These are phyloP conservation scores for Phrynosoma platyrhinos DNA, from an alignment of 2,113 vertebrate species.

Conservation along the genomic window DNA sequence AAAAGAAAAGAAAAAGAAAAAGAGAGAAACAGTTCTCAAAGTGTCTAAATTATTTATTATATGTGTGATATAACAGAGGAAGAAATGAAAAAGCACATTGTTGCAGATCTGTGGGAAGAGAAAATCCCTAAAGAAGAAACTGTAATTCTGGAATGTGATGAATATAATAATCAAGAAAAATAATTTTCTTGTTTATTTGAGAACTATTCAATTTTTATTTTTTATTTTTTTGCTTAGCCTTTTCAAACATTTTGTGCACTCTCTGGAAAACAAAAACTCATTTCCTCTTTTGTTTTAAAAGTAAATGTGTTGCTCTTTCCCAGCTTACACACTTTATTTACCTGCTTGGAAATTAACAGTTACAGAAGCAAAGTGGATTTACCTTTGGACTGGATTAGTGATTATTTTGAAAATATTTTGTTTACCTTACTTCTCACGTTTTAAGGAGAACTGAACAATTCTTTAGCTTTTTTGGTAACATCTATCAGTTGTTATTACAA, in stretches of 20 bases:
- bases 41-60: neutral
- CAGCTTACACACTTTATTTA: neutral
- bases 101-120: neutral
- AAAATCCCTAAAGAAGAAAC: neutral
- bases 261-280: neutral
- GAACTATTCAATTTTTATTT: neutral
- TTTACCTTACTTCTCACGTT: constrained; percentile 23
- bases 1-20: neutral
- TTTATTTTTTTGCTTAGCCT: neutral
- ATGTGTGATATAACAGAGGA: neutral
- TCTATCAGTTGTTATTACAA: constrained; percentile 31
- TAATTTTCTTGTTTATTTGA: too few relatives aligned
- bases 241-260: neutral
- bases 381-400: neutral
- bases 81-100: neutral
- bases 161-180: too few relatives aligned
- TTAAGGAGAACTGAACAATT: constrained; percentile 22
- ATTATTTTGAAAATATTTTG: constrained; percentile 7
- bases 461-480: constrained; percentile 18
- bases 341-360: neutral
- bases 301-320: neutral
- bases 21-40: neutral
- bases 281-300: neutral
- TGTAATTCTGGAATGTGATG: neutral
- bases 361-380: neutral